Conservation (phyloP, 2,113 vertebrate species). For the Nothoprocta pentlandii region DNA sequence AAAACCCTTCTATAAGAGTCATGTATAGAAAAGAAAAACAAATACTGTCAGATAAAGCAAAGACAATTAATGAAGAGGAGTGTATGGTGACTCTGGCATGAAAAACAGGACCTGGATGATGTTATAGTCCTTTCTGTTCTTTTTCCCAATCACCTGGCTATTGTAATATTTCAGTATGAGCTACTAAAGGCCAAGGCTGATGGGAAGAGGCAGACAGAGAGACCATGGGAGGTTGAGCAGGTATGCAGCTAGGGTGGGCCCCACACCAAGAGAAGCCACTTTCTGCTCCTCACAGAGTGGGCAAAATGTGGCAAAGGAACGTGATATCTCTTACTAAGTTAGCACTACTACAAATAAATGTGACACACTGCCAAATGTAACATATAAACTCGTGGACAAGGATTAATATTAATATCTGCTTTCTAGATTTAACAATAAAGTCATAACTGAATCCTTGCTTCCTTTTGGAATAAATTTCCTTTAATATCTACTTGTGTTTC, state of each 20-base stretch:
- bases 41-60: not conserved
- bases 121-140: not conserved
- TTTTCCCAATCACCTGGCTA: not conserved
- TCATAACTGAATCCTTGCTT: not conserved
- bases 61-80: not conserved
- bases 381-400: not conserved
- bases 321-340: not conserved
- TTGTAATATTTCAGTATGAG: not conserved
- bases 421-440: not conserved
- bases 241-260: not conserved
- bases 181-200: not conserved
- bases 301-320: not conserved
- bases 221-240: fast-evolving
- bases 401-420: not conserved
- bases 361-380: not conserved
- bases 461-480: not conserved
- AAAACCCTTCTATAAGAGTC: not conserved
- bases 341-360: not conserved
- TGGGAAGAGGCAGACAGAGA: not conserved
- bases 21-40: too few species aligned
- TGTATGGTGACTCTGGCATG: not conserved
- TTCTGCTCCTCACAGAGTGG: not conserved
- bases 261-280: fast-evolving
- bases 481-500: not conserved
- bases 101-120: not conserved